Evolutionary conservation across 1,140 invertebrate species (phyloP).

Genomic region (Leptinotarsa texana): DNA sequence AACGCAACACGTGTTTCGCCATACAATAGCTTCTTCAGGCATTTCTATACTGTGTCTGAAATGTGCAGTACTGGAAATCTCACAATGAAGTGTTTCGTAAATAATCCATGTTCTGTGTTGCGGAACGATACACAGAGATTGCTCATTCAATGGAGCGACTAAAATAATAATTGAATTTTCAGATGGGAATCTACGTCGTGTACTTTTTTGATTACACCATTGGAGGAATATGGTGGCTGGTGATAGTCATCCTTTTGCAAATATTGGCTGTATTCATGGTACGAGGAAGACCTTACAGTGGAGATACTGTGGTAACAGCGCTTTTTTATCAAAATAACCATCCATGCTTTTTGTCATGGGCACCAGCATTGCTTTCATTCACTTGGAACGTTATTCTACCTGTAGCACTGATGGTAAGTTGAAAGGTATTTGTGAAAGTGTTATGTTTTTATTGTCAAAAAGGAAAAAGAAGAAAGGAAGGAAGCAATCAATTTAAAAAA

Average conservation of each 20-base stretch:
- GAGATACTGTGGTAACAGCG: conserved; percentile 77
- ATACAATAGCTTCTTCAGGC: no score
- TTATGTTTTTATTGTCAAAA: no score
- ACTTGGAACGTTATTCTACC: conserved; percentile 87
- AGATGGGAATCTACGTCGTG: conserved; percentile 82
- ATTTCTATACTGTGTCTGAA: no score
- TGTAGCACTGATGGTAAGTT: conserved; percentile 71
- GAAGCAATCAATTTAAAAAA: no score
- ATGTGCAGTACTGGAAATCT: no score
- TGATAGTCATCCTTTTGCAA: conserved; percentile 76
- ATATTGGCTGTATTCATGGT: conserved; percentile 80
- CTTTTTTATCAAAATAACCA: conserved; percentile 62
- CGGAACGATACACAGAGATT: no score
- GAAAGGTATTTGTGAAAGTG: no score
- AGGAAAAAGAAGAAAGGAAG: no score
- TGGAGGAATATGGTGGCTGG: conserved; percentile 84
- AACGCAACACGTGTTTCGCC: no score
- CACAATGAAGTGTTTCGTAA: no score
- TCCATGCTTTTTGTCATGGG: conserved; percentile 62
- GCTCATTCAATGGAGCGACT: no score
- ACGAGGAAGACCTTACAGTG: conserved; percentile 80
- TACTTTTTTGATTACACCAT: conserved; percentile 84
- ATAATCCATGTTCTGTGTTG: no score
- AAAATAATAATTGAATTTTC: conserved; percentile 40
- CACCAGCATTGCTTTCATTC: conserved; percentile 77